These are phyloP conservation scores for Clarias gariepinus DNA, from an alignment of 2,113 vertebrate species.

Conservation along the genomic window DNA sequence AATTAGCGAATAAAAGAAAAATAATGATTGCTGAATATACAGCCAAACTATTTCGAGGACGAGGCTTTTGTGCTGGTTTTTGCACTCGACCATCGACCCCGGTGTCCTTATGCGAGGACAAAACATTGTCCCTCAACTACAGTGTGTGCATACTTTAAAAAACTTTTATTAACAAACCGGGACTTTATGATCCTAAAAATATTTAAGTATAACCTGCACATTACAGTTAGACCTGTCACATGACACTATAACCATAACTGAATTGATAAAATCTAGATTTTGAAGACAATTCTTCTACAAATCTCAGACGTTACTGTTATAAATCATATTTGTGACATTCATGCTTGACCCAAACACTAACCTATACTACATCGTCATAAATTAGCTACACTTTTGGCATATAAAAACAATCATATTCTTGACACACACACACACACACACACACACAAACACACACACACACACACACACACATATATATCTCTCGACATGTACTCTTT, in stretches of 20 bases:
- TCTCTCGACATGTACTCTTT: conserved; percentile 12
- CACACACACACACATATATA: neutral
- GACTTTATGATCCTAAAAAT: too few species aligned
- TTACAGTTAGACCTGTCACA: neutral
- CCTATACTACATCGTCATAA: neutral
- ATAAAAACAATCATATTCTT: neutral
- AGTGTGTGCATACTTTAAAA: too few species aligned
- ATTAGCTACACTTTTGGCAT: neutral
- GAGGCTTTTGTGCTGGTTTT: too few species aligned
- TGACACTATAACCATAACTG: neutral
- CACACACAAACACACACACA: neutral
- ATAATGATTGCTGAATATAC: too few species aligned
- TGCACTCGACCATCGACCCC: too few species aligned
- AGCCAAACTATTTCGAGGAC: too few species aligned
- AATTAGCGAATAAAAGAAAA: neutral
- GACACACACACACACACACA: neutral
- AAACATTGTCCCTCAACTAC: too few species aligned
- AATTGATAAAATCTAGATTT: neutral
- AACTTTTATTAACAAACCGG: too few species aligned
- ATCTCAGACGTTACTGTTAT: neutral
- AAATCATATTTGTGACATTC: neutral
- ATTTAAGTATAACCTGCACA: too few species aligned
- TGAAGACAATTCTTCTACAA: neutral
- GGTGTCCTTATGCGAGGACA: too few species aligned
- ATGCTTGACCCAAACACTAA: neutral